These are phyloP conservation scores for Brachionus plicatilis DNA, from an alignment of 1,140 invertebrate genomes.

Conservation along the genomic window DNA sequence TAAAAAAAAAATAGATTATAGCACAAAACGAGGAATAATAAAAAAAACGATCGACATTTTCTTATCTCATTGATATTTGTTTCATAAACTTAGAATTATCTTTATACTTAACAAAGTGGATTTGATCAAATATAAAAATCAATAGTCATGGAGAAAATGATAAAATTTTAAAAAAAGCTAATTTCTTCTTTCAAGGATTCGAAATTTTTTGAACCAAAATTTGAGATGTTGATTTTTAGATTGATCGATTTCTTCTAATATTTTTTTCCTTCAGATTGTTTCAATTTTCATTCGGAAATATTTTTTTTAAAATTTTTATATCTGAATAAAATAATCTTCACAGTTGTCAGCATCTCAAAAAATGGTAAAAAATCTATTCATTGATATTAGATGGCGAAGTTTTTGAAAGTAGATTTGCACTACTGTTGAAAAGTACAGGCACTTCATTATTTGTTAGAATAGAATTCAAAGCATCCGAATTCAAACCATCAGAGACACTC, in stretches of 20 bases:
- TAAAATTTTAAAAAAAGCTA: not conserved
- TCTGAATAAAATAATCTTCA: not conserved
- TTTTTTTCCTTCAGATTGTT: not conserved
- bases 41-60: not conserved
- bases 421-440: conserved; percentile 13
- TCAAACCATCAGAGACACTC: too few species aligned
- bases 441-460: not conserved
- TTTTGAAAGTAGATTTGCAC: not conserved
- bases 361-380: not conserved
- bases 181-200: not conserved
- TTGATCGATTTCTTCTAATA: not conserved
- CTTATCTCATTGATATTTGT: not conserved
- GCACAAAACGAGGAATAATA: not conserved
- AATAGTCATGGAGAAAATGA: not conserved
- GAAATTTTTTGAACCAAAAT: not conserved
- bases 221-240: not conserved
- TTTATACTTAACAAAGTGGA: not conserved
- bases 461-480: not conserved
- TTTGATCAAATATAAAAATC: not conserved
- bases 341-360: not conserved
- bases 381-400: not conserved
- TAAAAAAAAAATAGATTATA: not conserved
- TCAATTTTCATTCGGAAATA: not conserved
- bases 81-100: not conserved
- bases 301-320: not conserved